Evolutionary conservation across 2,888 invertebrate genomes (phyloP).

Genomic region (Dinocampus coccinellae): DNA sequence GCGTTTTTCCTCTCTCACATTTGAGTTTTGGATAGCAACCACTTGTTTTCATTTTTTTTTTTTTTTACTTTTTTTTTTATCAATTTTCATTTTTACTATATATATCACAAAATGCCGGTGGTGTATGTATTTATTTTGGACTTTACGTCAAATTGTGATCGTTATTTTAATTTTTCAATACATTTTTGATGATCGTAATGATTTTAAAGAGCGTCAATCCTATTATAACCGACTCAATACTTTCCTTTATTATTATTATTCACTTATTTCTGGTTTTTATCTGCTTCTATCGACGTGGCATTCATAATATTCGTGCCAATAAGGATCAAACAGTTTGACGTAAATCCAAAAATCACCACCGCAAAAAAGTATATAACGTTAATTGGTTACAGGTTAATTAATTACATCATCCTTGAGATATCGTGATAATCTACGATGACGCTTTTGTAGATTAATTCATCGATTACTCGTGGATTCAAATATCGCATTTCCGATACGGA

Average conservation of each 20-base stretch:
- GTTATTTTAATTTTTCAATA: slow-evolving; percentile 11
- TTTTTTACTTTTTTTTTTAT: slow-evolving; percentile 51
- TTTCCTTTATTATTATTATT: neutral
- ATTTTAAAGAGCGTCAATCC: slow-evolving; percentile 6
- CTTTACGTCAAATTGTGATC: slow-evolving; percentile 48
- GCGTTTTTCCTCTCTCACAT: slow-evolving; percentile 49
- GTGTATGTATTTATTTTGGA: slow-evolving; percentile 50
- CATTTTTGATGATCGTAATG: slow-evolving; percentile 8
- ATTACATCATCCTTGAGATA: slow-evolving; percentile 66
- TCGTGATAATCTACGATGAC: slow-evolving; percentile 11
- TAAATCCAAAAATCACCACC: slow-evolving; percentile 56
- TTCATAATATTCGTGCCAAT: slow-evolving; percentile 33
- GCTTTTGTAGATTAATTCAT: neutral
- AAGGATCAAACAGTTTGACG: slow-evolving; percentile 40
- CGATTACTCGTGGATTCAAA: slow-evolving; percentile 7
- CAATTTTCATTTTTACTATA: slow-evolving; percentile 64
- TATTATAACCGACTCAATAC: neutral
- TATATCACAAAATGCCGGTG: slow-evolving; percentile 69
- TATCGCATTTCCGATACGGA: slow-evolving; percentile 54
- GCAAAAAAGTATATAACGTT: slow-evolving; percentile 65
- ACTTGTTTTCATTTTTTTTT: no score
- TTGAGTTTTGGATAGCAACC: slow-evolving; percentile 44
- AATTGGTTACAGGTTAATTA: slow-evolving; percentile 66
- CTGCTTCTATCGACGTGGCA: slow-evolving; percentile 38
- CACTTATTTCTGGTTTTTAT: slow-evolving; percentile 21